Evolutionary conservation across 2,888 invertebrate genomes (phyloP), one percentile per base, ranked within the genome.

Genomic region (Rambutsinella grinnellia): DNA sequence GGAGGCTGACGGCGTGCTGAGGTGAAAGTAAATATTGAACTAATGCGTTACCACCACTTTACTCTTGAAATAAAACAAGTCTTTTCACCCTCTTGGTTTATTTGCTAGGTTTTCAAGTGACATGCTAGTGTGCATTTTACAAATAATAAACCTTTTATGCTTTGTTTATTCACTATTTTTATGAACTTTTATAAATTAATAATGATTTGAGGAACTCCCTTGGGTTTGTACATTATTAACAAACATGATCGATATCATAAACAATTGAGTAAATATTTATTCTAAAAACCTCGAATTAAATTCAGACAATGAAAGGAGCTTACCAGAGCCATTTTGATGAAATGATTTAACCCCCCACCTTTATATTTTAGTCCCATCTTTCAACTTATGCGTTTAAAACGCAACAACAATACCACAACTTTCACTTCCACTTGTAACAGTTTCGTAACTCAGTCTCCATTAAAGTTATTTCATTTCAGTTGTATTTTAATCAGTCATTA

Each of bases 301-400:
- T 36, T 36, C 13, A 36, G 13, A 49, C 6, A n/a, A 17, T 44
- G n/a, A 24, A 21, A 36, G n/a, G n/a, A n/a, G 23, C 80, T 80
- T 77, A 80, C 80, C 80, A 80, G 47, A 51, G 78, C 80, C 66
- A 77, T 80, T 56, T 80, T 80, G 70, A 80, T 80, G 21, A 80
- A 80, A 63, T 80, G 80, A 65, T 79, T 78, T 15, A 80, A 67
- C 63, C 78, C 76, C 44, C 57, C 70, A 47, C 66, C 61, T 28
- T 72, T 76, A 53, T 66, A 76, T 78, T 76, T 76, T 53, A 72
- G 57, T 8, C 51, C 44, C 60, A 60, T 58, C 27, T 5, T 49
- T 13, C 15, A 24, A 27, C n/a, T n/a, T 36, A 36, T 36, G 36
- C 5, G 6, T 36, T 8, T 36, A 36, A 36, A 36, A 36, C 36